phyloP scores from a whole-genome alignment of 2,113 vertebrate species.

The Brachyhypopomus occidentalis region DNA sequence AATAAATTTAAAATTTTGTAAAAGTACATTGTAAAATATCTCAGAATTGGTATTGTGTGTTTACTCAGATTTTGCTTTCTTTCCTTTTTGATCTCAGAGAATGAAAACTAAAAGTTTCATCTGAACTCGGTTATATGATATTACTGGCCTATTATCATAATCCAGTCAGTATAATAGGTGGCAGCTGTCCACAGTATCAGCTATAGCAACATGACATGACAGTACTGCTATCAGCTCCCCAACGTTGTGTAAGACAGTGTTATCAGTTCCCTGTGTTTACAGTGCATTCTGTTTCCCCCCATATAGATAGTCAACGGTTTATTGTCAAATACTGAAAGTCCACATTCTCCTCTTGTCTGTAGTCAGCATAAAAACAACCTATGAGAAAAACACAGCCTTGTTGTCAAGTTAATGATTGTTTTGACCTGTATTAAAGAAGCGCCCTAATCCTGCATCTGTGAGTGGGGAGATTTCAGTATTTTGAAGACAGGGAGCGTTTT shows the following conservation, averaged over 20 bases:
- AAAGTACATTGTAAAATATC: no score
- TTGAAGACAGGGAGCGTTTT: not conserved
- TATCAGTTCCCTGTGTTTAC: conserved; percentile 29
- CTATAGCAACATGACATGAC: no score
- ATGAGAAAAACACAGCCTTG: not conserved
- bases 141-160: no score
- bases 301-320: not conserved
- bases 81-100: not conserved
- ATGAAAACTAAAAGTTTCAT: not conserved
- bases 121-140: no score
- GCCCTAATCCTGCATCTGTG: not conserved
- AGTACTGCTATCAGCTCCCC: not conserved
- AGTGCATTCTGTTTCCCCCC: conserved; percentile 32
- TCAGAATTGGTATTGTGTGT: no score
- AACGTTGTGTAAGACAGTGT: conserved; percentile 20
- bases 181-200: no score
- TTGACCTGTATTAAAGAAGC: not conserved
- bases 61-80: no score
- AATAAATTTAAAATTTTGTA: no score
- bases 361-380: not conserved
- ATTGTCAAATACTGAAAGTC: not conserved
- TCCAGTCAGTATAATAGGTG: no score
- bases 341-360: not conserved
- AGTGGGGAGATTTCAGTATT: not conserved
- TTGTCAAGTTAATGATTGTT: conserved; percentile 4